Evolutionary conservation across 2,888 invertebrate genomes (phyloP), one percentile per base, ranked within the genome.

Genomic region (Drosophila borborema): DNA sequence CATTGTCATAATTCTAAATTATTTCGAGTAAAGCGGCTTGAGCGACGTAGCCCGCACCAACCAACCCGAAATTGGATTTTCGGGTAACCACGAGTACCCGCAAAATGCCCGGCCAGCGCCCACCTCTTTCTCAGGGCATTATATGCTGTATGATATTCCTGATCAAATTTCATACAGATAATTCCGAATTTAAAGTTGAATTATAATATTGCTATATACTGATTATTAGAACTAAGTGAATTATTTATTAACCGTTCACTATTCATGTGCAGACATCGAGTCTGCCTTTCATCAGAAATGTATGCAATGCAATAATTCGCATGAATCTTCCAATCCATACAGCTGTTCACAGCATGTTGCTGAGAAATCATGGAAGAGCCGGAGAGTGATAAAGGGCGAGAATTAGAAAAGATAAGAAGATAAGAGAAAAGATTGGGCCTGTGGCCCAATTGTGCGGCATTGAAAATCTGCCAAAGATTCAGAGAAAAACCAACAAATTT

Each of bases 391-490:
- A 28, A 28, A 28, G 28, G 28, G 28, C 28, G 3, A 5, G 28
- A 28, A 28, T 28, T 28, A 4, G 28, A 28, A 28, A 28, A 28
- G 28, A 28, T 0, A 28, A 28, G 5, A 28, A 28, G 28, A 28
- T 0, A 28, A 28, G 28, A 28, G 28, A 28, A 6, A 28, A 28
- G 23, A 28, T 6, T 28, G 5, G 28, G 53, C 69, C 69, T 69
- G 51, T 69, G 66, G 55, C 64, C 72, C 87, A 73, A 31, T 63
- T 62, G 73, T 54, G 60, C 69, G 65, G 54, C 90, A 86, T 86
- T 86, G 86, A 86, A 89, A 60, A 58, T 60, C 54, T 90, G 86
- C 86, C 86, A 86, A 84, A 74, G 36, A 77, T 43, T 55, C 54
- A 41, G 38, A 31, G n/a, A 49, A 28, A 48, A 48, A 28, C 16